Evolutionary conservation across 2,113 vertebrate genomes (phyloP), one percentile per base, ranked within the genome.

Genomic region (Heloderma charlesbogerti): DNA sequence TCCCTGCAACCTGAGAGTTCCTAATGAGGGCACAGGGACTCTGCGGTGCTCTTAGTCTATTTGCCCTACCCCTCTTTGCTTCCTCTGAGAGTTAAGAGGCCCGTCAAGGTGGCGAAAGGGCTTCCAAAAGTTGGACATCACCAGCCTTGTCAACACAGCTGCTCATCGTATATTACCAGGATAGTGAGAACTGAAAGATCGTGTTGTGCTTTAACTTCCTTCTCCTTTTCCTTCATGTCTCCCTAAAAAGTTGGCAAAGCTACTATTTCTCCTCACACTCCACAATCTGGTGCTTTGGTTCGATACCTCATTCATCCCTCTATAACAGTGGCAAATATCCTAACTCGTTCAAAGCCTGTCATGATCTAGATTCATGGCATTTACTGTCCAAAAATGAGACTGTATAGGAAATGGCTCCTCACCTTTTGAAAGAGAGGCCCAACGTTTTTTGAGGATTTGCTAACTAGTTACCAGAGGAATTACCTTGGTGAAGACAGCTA

Each of bases 401-500:
- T 43, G 48, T 45, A 16, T 6, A 12, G 25, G 48, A 77, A 89
- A 90, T 37, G 43, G 85, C 1, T 27, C 87, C n/a, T 71, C 78
- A 89, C 40, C 57, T 88, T 92, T 72, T 90, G n/a, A 57, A 57
- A 86, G 27, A 40, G 20, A 16, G 4, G 3, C 57, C n/a, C 27
- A 54, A 75, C 71, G 1, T 63, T 25, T 60, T 7, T 34, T 48
- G 22, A 63, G 83, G 22, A 91, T 89, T 74, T n/a, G 77, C 78
- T 87, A 87, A 89, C 20, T 43, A 87, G 10, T 12, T 57, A 86
- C 13, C 20, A 74, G 74, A 57, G 7, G 3, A 31, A 88, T 97
- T 96, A 99, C 99, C 98, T 99, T 99, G 2, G 99, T 99, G 95
- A 99, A 99, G 94, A 99, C 96, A 92, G 99, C 98, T 89, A 99